A percentile compares a stretch with the other conserved stretches of the same genome.
phyloP scores from a whole-genome alignment of 2,113 vertebrate species.

The Tenrec ecaudatus region DNA sequence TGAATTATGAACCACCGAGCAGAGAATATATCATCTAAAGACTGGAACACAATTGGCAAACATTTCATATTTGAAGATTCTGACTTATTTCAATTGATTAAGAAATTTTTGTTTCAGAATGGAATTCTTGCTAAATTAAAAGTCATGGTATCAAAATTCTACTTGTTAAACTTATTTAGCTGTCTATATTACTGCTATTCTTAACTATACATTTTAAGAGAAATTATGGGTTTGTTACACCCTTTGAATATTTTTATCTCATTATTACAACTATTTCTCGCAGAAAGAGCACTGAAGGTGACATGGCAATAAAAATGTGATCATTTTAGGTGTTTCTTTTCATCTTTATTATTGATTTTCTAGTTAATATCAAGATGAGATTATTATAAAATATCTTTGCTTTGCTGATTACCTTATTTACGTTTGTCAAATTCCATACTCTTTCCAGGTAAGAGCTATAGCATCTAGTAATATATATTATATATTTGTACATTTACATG shows the following conservation, averaged over 20 bases:
- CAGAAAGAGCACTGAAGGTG: not conserved
- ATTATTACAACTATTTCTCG: not conserved
- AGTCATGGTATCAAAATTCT: conserved; percentile 7
- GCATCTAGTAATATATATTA: too few relatives aligned
- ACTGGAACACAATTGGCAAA: not conserved
- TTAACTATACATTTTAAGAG: conserved; percentile 18
- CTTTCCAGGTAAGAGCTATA: conserved; percentile 11
- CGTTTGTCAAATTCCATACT: conserved; percentile 16
- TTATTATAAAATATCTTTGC: not conserved
- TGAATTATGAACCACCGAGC: conserved; percentile 52
- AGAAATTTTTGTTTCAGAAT: too few relatives aligned
- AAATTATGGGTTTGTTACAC: not conserved
- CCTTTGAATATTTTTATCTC: not conserved
- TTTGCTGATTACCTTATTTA: not conserved
- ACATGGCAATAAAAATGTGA: not conserved
- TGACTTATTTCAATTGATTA: conserved; percentile 43
- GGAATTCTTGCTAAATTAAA: conserved; percentile 15
- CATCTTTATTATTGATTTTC: conserved; percentile 34
- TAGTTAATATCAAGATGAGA: not conserved
- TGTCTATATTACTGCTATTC: not conserved
- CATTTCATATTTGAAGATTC: conserved; percentile 59
- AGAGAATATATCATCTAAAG: conserved; percentile 29
- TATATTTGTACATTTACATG: too few relatives aligned
- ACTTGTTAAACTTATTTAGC: not conserved
- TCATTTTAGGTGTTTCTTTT: conserved; percentile 41